phyloP scores from a whole-genome alignment of 2,113 vertebrate genomes.

The Leptosomus discolor region DNA sequence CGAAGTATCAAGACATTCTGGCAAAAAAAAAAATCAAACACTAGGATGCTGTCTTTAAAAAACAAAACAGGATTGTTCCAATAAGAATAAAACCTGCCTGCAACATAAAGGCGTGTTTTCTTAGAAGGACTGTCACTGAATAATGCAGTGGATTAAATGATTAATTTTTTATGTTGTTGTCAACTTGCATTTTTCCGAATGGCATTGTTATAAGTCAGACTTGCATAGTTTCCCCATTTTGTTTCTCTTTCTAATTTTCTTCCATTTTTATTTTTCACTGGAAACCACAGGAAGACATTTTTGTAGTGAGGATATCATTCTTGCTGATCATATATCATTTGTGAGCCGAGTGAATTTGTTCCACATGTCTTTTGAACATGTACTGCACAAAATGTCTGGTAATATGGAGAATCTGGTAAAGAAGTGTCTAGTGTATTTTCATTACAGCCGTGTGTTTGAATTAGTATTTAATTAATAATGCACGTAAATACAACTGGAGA shows the following conservation, averaged over 20 bases:
- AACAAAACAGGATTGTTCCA: neutral
- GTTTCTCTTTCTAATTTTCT: neutral
- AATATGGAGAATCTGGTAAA: neutral
- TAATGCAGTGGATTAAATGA: neutral
- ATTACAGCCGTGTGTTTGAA: neutral
- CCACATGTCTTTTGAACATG: conserved; percentile 34
- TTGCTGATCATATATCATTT: conserved; percentile 47
- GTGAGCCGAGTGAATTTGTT: conserved; percentile 39
- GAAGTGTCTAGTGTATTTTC: neutral
- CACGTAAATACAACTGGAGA: neutral
- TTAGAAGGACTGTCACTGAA: neutral
- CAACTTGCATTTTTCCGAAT: neutral
- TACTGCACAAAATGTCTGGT: neutral
- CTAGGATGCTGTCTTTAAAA: neutral
- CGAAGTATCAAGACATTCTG: neutral
- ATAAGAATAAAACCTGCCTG: neutral
- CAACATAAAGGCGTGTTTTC: neutral
- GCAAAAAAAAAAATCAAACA: neutral
- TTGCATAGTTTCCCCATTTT: neutral
- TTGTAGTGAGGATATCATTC: conserved; percentile 40
- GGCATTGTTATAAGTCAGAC: neutral
- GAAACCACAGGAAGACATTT: conserved; percentile 56
- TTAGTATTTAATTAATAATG: neutral
- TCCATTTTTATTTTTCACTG: conserved; percentile 16
- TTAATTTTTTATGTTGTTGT: neutral